Conservation (phyloP, 2,113 vertebrate species). For the Ancistrus triradiatus region DNA sequence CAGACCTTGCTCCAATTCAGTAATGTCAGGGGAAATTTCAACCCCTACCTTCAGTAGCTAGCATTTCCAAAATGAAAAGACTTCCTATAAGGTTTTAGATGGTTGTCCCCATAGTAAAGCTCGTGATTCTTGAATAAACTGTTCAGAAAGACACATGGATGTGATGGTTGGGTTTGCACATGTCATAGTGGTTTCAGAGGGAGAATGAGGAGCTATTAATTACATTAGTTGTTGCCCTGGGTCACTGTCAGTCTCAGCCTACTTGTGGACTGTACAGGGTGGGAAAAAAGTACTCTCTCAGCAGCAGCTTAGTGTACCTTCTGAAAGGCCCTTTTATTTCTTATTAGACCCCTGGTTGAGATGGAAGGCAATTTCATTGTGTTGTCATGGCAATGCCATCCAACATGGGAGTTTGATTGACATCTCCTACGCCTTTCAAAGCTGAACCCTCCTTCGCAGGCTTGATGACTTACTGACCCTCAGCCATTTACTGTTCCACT, state of each 20-base stretch:
- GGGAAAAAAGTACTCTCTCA: not conserved
- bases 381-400: slow-evolving; percentile 57
- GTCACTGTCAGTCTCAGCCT: slow-evolving; percentile 23
- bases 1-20: no score
- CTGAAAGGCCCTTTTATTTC: slow-evolving; percentile 41
- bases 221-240: slow-evolving; percentile 21
- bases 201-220: slow-evolving; percentile 32
- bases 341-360: slow-evolving; percentile 49
- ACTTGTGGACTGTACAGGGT: slow-evolving; percentile 1
- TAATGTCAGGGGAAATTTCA: no score
- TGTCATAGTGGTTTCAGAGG: not conserved
- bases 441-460: slow-evolving; percentile 16
- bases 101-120: no score
- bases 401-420: slow-evolving; percentile 55
- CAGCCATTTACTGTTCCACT: not conserved
- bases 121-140: no score
- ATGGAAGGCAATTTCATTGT: slow-evolving; percentile 52
- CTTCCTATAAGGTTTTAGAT: no score
- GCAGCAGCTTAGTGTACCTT: slow-evolving; percentile 30
- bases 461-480: slow-evolving; percentile 18
- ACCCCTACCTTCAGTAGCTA: no score
- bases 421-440: slow-evolving; percentile 47
- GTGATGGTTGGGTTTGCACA: no score
- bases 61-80: no score
- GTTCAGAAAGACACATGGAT: no score